Evolutionary conservation across 2,888 invertebrate genomes (phyloP), one percentile per base, ranked within the genome.

Genomic region (Acanthosepion esculentum): DNA sequence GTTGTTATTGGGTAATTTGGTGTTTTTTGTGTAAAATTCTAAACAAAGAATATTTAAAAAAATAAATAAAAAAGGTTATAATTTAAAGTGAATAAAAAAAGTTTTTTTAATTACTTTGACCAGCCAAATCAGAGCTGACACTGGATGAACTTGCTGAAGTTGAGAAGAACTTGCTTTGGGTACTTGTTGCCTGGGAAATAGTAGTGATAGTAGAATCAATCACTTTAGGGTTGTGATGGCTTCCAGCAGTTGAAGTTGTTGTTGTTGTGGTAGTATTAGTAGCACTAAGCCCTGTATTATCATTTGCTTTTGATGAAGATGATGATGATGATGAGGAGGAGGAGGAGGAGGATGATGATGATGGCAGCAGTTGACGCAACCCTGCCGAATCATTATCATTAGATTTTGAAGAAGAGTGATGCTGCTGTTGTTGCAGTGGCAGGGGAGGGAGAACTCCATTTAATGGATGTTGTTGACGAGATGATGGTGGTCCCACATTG

Each of bases 181-280:
- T 78, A 78, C 78, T 78, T 78, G n/a, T 33, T 78, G n/a, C 78
- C 78, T 15, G 78, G 33, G 78, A 78, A n/a, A 33, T 78, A n/a
- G 78, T n/a, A 33, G 78, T 78, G 12, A 33, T 78, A 33, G 33
- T 33, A 5, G 78, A n/a, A n/a, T 78, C 78, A 33, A 78, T 78
- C n/a, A 78, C 78, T 33, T 78, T 78, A 15, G n/a, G n/a, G 33
- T 78, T 78, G 15, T 78, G 78, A 10, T 78, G 78, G 18, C 78
- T 33, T n/a, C 78, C 93, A 93, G 93, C 93, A 93, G 41, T 53
- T 50, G 93, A 48, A 93, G 93, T 29, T 29, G 93, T 41, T 29
- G 93, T 93, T 20, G 93, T 93, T 12, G 33, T 41, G 1, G 93
- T 93, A 6, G 41, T 93, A 93, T 10, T 50, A 33, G 50, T 53